Evolutionary conservation across 2,113 vertebrate species (phyloP).

Genomic region (Stomatorhinus ivindoensis): DNA sequence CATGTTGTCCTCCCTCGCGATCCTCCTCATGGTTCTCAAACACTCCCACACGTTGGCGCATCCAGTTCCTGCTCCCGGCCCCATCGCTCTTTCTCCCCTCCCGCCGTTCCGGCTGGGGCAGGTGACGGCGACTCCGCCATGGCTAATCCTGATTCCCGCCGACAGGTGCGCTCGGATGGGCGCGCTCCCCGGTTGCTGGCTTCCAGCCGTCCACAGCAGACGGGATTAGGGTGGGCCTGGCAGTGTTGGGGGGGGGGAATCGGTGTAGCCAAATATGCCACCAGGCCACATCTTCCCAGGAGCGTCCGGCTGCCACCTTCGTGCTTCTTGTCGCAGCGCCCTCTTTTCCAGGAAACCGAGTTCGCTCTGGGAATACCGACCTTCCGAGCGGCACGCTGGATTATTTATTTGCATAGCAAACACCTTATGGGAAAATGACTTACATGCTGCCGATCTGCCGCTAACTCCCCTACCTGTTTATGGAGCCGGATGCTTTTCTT

Average conservation of each 20-base stretch:
- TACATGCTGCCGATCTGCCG: neutral
- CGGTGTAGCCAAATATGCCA: neutral
- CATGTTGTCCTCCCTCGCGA: neutral
- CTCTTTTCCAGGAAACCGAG: neutral
- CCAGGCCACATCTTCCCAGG: neutral
- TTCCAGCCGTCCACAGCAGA: neutral
- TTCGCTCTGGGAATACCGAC: neutral
- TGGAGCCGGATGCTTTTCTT: neutral
- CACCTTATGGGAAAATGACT: neutral
- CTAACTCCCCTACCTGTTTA: neutral
- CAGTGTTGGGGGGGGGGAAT: neutral
- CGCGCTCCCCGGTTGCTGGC: neutral
- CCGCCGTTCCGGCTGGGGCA: conserved; percentile 22
- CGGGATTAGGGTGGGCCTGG: neutral
- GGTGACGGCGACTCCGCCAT: conserved; percentile 2
- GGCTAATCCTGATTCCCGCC: conserved; percentile 38
- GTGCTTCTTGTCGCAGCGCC: neutral
- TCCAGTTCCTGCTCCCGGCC: neutral
- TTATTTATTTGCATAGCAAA: neutral
- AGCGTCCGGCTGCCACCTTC: neutral
- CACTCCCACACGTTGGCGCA: neutral
- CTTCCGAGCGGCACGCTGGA: neutral
- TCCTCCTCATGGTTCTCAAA: neutral
- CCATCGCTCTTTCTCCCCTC: conserved; percentile 15
- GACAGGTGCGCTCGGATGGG: conserved; percentile 30